Percentiles rank a stretch among this genome's conserved stretches.
Conservation (phyloP, 2,888 invertebrate genomes). For the Strigamia crassipes region DNA sequence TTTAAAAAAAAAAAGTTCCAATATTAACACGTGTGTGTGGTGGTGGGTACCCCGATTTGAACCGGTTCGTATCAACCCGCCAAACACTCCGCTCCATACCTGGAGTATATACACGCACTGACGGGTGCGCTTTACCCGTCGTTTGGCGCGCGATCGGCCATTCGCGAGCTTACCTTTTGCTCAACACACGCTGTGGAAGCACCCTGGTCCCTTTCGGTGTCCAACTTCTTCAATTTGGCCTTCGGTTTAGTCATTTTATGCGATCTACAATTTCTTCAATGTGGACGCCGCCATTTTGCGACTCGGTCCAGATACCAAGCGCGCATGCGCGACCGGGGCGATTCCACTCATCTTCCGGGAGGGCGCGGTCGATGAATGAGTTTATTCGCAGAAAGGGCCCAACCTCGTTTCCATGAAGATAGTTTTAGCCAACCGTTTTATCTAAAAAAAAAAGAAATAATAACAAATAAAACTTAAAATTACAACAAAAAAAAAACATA, state of each 20-base stretch:
- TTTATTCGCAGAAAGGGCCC: neutral
- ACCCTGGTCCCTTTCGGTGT: conserved; percentile 41
- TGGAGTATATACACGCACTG: no score
- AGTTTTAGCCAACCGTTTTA: neutral
- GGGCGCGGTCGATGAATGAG: conserved; percentile 1
- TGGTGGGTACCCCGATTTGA: neutral
- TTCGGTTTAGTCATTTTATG: conserved; percentile 47
- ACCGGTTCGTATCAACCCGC: neutral
- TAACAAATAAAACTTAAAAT: no score
- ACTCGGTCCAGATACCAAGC: neutral
- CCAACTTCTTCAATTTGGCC: conserved; percentile 45
- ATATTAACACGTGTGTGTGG: neutral
- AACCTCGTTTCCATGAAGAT: neutral
- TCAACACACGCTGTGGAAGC: neutral
- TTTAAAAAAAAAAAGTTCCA: neutral
- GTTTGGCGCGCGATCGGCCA: no score
- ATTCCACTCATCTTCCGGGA: neutral
- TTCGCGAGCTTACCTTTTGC: neutral
- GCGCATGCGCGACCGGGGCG: neutral
- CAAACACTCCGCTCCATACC: neutral
- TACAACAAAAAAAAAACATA: no score
- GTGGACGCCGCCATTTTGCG: neutral
- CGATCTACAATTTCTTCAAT: neutral
- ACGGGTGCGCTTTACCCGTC: no score
- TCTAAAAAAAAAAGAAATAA: no score